Conservation (phyloP, 1,140 invertebrate genomes). For the Brachystomella parvula region DNA sequence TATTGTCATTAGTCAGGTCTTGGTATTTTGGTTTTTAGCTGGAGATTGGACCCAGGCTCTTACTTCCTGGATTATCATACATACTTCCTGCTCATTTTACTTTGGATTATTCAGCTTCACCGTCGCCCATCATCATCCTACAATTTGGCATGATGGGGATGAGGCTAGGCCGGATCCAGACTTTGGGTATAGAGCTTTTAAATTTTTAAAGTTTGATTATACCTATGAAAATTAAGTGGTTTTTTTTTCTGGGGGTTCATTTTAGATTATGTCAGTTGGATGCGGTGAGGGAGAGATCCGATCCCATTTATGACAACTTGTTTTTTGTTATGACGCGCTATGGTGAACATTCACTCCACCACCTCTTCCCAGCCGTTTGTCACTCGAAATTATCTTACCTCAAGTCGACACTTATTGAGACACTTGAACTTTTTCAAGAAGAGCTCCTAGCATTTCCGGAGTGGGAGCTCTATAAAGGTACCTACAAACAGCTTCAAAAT, state of each 20-base stretch:
- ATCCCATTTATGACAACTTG: slow-evolving; percentile 43
- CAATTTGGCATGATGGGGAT: slow-evolving; percentile 41
- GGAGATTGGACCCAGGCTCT: neutral
- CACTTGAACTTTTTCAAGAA: slow-evolving; percentile 23
- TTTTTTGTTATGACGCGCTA: slow-evolving; percentile 62
- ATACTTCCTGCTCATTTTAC: slow-evolving; percentile 24
- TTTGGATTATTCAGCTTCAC: slow-evolving; percentile 36
- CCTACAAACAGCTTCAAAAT: slow-evolving; percentile 11
- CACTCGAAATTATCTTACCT: slow-evolving; percentile 27
- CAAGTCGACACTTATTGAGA: slow-evolving; percentile 13
- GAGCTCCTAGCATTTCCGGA: slow-evolving; percentile 8
- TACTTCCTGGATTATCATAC: slow-evolving; percentile 33
- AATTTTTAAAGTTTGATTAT: neutral
- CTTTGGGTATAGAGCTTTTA: slow-evolving; percentile 28
- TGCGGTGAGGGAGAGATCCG: slow-evolving; percentile 61
- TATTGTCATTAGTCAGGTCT: slow-evolving; percentile 21
- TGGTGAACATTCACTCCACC: slow-evolving; percentile 56
- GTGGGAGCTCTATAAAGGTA: slow-evolving; percentile 17
- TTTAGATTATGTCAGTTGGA: slow-evolving; percentile 43
- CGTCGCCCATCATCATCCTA: slow-evolving; percentile 37
- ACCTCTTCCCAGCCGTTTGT: slow-evolving; percentile 30
- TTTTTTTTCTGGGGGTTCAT: neutral
- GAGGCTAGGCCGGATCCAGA: slow-evolving; percentile 27
- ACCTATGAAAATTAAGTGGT: no score
- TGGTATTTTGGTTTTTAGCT: neutral